A percentile compares a stretch with the other conserved stretches of the same genome.
phyloP scores from a whole-genome alignment of 2,113 vertebrate genomes.

The Salvator merianae region DNA sequence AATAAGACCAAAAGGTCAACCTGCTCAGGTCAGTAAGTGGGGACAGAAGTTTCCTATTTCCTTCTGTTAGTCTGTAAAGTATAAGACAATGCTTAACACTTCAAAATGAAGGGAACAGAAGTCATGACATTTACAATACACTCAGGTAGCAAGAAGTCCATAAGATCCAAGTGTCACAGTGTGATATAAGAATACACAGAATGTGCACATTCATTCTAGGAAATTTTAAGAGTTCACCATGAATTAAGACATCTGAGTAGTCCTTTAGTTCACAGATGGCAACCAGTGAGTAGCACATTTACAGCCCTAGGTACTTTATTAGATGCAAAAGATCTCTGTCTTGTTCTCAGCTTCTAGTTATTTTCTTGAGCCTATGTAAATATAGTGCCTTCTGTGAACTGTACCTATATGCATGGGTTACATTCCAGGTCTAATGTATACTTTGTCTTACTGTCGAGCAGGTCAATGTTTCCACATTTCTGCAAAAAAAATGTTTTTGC shows the following conservation, averaged over 20 bases:
- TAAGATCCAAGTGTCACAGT: neutral
- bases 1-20: neutral
- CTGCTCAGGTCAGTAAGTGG: neutral
- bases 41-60: neutral
- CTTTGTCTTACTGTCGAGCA: neutral
- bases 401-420: neutral
- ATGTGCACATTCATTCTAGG: neutral
- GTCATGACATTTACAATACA: neutral
- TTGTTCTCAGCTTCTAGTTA: neutral
- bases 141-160: neutral
- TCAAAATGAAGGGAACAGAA: neutral
- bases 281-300: neutral
- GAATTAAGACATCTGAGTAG: neutral
- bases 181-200: neutral
- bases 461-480: neutral
- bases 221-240: conserved; percentile 10
- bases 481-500: neutral
- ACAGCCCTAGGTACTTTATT: neutral
- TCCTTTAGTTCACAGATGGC: neutral
- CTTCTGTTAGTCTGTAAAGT: neutral
- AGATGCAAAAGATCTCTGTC: neutral
- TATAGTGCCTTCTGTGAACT: neutral
- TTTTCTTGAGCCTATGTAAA: neutral
- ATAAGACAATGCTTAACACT: neutral
- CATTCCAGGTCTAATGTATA: no score